Base-by-base conservation (phyloP, 2,113 vertebrate genomes). In the Chaenocephalus aceratus region DNA sequence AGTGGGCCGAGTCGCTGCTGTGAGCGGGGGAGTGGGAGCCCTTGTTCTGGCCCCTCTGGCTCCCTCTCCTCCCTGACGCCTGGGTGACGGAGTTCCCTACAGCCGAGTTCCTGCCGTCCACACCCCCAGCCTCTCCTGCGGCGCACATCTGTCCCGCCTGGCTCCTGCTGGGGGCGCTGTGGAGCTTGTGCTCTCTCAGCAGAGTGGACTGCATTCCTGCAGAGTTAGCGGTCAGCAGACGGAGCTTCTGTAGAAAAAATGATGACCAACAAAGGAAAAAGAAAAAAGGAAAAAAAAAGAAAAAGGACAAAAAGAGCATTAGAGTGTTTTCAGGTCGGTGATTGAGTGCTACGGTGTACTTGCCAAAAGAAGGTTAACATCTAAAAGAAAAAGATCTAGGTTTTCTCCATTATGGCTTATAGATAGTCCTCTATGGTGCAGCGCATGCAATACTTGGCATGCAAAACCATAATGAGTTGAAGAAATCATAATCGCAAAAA, bases 391-490 rank as follows among this genome's bases (percentile, higher is more conserved):
- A 93, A 94, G 86, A 76, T 92, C 94, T 95, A 95, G 86, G 90
- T 92, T 93, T 91, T 95, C 87, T 95, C 88, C 91, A 93, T 93
- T 30, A 94, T 94, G 93, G 94, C 93, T 96, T 94, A 95, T 92
- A 94, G 94, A 96, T 95, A 95, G 96, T 97, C 97, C 97, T 98
- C 96, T 96, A 98, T 97, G 96, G 96, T 96, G 97, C 97, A 97
- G 97, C 96, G 94, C 98, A 99, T 99, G 98, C 98, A 99, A 96
- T 96, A 97, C 96, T 97, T 94, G 91, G 95, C 98, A 99, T 99
- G 98, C 98, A 99, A 96, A 98, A 98, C 91, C 92, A 96, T 94
- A 95, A 95, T 95, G 94, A 95, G 87, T 93, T 88, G 88, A 94
- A 93, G 86, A 95, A 95, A 94, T 90, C 85, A 94, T 90, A 95